Percentiles rank a stretch among this genome's conserved stretches.
Conservation (phyloP, 2,113 vertebrate genomes). For the Salminus brasiliensis region DNA sequence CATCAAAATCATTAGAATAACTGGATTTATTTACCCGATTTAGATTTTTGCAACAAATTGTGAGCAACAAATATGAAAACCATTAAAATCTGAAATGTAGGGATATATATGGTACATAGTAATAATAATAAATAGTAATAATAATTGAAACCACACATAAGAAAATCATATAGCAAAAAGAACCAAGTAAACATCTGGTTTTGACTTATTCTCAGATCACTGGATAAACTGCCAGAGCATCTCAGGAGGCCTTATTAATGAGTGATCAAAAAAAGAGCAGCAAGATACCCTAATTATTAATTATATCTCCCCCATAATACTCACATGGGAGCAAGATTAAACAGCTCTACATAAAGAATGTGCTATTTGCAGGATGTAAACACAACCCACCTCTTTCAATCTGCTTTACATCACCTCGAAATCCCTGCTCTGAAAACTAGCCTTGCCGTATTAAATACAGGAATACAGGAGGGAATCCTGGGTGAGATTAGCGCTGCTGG, state of each 20-base stretch:
- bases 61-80: no score
- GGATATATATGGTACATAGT: no score
- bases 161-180: not conserved
- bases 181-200: not conserved
- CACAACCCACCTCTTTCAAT: not conserved
- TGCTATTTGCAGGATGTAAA: not conserved
- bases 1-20: not conserved
- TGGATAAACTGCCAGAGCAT: slow-evolving; percentile 12
- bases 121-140: no score
- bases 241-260: slow-evolving; percentile 28
- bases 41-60: no score
- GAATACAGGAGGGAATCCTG: not conserved
- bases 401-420: slow-evolving; percentile 9
- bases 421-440: slow-evolving; percentile 27
- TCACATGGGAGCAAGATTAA: slow-evolving; percentile 17
- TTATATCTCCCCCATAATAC: slow-evolving; percentile 29
- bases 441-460: slow-evolving; percentile 27
- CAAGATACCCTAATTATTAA: slow-evolving; percentile 29
- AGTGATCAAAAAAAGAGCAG: slow-evolving; percentile 16
- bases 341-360: slow-evolving; percentile 11
- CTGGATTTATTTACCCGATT: no score
- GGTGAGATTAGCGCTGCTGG: not conserved
- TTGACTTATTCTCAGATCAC: slow-evolving; percentile 3
- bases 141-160: slow-evolving; percentile 7
- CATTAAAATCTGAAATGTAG: no score